Conservation (phyloP, 2,113 vertebrate species). For the Gallinago paraguaiae region DNA sequence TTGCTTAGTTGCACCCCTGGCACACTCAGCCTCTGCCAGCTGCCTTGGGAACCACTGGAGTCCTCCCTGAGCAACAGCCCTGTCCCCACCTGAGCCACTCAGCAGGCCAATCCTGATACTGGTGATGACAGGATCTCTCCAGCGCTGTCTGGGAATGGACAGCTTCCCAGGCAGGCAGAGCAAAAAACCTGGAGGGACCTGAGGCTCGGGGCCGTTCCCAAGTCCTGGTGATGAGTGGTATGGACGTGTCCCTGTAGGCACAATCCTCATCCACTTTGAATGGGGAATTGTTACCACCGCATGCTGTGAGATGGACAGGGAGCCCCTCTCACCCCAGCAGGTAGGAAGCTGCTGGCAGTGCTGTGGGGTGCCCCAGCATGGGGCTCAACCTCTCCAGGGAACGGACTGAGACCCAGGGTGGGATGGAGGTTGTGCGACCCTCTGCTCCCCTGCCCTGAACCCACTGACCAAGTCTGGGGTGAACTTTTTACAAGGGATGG, state of each 20-base stretch:
- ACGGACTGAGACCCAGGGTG: neutral
- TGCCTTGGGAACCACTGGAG: neutral
- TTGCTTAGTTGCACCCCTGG: rapidly evolving
- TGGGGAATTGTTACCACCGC: neutral
- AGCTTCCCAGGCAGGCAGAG: neutral
- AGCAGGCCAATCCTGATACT: neutral
- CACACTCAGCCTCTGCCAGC: neutral
- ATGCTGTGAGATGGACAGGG: rapidly evolving
- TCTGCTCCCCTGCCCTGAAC: rapidly evolving
- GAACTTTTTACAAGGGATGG: neutral
- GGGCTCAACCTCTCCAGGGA: neutral
- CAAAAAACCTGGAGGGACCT: neutral
- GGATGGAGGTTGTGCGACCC: neutral
- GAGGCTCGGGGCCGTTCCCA: neutral
- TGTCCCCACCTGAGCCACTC: rapidly evolving
- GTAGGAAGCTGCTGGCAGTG: neutral
- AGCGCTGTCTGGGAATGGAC: rapidly evolving
- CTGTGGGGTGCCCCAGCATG: rapidly evolving
- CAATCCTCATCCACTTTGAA: neutral
- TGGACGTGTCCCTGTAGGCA: neutral
- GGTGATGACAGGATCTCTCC: slow-evolving; percentile 43
- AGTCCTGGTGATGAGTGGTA: slow-evolving; percentile 22
- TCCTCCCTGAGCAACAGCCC: neutral
- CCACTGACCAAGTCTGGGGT: neutral
- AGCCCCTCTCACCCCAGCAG: neutral